Percentiles rank a stretch among this genome's conserved stretches.
Evolutionary conservation across 2,113 vertebrate species (phyloP).

Genomic region (Chionomys nivalis): DNA sequence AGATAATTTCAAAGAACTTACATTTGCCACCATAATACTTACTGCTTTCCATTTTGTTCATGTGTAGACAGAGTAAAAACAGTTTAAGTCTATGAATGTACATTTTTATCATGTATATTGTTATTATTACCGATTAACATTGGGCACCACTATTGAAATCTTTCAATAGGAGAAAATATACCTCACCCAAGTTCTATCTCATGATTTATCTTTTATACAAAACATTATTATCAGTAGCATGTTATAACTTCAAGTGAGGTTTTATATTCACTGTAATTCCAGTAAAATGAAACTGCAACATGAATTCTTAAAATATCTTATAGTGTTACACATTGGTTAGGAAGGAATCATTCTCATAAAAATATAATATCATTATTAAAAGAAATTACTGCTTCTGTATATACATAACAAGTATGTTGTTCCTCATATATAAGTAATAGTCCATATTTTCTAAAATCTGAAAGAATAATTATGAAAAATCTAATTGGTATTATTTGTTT

Average conservation of each 20-base stretch:
- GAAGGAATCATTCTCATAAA: slow-evolving; percentile 23
- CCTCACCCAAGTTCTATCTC: neutral
- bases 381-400: neutral
- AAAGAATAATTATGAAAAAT: neutral
- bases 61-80: slow-evolving; percentile 79
- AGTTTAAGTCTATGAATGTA: slow-evolving; percentile 66
- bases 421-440: neutral
- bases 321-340: neutral
- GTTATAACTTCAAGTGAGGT: neutral
- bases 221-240: neutral
- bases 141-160: slow-evolving; percentile 25
- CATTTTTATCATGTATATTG: slow-evolving; percentile 4
- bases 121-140: neutral
- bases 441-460: neutral
- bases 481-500: neutral
- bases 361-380: neutral
- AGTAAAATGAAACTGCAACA: slow-evolving; percentile 10
- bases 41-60: slow-evolving; percentile 75
- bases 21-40: slow-evolving; percentile 74
- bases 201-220: neutral
- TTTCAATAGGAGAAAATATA: neutral
- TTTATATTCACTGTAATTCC: neutral
- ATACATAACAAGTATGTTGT: slow-evolving; percentile 1
- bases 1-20: slow-evolving; percentile 81
- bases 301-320: slow-evolving; percentile 4